phyloP scores from a whole-genome alignment of 1,140 invertebrate genomes.

The Cyrtorhinus lividipennis region DNA sequence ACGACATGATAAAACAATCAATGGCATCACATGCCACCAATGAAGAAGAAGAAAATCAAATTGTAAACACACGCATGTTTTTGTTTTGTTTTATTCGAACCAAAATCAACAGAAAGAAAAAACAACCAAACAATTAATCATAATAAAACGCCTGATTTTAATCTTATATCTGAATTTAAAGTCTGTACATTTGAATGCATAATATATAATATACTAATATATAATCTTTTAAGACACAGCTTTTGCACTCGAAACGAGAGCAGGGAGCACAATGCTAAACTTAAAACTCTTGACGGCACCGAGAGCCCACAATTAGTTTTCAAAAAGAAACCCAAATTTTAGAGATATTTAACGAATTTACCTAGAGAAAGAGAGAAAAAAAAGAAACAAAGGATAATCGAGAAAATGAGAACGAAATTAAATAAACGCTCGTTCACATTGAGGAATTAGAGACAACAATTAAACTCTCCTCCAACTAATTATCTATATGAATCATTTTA shows the following conservation, averaged over 20 bases:
- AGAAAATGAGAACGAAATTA: too few species aligned
- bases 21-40: conserved; percentile 15
- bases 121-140: conserved; percentile 15
- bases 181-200: conserved; percentile 20
- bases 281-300: too few species aligned
- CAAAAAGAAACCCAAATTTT: too few species aligned
- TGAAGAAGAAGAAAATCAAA: conserved; percentile 5
- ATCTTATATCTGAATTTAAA: conserved; percentile 19
- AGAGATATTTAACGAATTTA: too few species aligned
- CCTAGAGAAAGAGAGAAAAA: too few species aligned
- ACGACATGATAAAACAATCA: conserved; percentile 14
- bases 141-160: conserved; percentile 17
- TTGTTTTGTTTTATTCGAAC: conserved; percentile 18
- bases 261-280: conserved; percentile 18
- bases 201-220: conserved; percentile 20
- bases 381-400: too few species aligned
- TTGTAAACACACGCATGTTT: conserved; percentile 18
- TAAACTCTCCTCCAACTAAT: neutral
- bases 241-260: conserved; percentile 15
- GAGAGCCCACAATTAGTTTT: too few species aligned
- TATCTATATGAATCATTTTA: conserved; percentile 9
- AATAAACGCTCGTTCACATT: too few species aligned
- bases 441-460: neutral
- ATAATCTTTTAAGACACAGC: conserved; percentile 21
- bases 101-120: conserved; percentile 21